phyloP scores from a whole-genome alignment of 2,797 vertebrate species.

The Ambastaia sidthimunki region DNA sequence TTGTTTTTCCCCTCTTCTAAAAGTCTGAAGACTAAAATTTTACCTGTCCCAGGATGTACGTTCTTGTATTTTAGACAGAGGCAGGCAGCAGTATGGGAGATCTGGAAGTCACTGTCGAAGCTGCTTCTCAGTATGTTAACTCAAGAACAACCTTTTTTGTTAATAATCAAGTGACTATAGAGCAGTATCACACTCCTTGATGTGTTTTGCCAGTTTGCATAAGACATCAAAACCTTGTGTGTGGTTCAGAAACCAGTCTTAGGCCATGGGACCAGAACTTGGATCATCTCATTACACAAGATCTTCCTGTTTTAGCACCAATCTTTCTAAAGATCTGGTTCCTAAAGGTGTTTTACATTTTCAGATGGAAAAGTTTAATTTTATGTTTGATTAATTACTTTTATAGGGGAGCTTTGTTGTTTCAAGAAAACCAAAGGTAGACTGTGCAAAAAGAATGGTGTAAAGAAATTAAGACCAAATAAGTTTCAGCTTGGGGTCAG shows the following conservation, averaged over 20 bases:
- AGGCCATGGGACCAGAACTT: not conserved
- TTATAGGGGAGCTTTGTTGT: not conserved
- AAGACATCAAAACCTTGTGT: slow-evolving; percentile 2
- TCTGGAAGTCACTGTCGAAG: slow-evolving; percentile 32
- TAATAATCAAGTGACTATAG: slow-evolving; percentile 8
- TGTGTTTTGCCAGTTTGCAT: not conserved
- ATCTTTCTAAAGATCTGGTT: not conserved
- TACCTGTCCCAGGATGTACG: slow-evolving; percentile 31
- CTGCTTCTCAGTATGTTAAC: slow-evolving; percentile 53
- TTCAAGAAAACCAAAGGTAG: slow-evolving; percentile 35
- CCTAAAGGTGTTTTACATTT: not conserved
- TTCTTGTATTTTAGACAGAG: slow-evolving; percentile 19
- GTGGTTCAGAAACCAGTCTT: not conserved
- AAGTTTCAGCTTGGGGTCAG: not conserved
- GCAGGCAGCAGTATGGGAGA: slow-evolving; percentile 17
- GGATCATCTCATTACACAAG: slow-evolving; percentile 26
- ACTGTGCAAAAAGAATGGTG: not conserved
- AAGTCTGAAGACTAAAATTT: slow-evolving; percentile 48
- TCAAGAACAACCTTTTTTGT: slow-evolving; percentile 20
- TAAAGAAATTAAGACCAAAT: slow-evolving; percentile 37
- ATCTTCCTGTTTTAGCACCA: not conserved
- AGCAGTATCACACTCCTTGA: slow-evolving; percentile 27
- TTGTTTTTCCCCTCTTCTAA: slow-evolving; percentile 45
- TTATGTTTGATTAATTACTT: not conserved
- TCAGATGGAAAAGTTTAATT: no score